These are phyloP conservation scores for Felis chaus DNA, from an alignment of 2,113 vertebrate species.

Conservation along the genomic window DNA sequence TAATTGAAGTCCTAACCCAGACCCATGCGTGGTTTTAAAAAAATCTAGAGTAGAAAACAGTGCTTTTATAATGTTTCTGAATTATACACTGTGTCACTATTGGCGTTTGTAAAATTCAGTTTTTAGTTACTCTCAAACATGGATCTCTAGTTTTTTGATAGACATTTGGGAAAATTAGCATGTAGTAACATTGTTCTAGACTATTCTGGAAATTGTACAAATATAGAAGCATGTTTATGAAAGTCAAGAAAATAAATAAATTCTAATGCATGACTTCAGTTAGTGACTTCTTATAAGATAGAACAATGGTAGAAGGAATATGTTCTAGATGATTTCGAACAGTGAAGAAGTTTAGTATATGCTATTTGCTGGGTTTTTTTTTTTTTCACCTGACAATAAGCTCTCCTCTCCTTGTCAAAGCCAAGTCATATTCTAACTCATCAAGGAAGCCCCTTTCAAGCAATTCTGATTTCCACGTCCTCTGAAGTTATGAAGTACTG, in stretches of 20 bases:
- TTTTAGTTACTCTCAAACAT: background rate
- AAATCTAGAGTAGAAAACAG: background rate
- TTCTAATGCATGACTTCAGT: background rate
- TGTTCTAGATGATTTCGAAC: background rate
- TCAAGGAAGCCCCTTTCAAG: background rate
- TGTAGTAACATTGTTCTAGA: background rate
- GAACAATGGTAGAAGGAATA: background rate
- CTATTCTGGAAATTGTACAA: background rate
- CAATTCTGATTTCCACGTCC: background rate
- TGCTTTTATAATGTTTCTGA: background rate
- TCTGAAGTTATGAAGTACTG: background rate
- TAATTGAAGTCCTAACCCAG: background rate
- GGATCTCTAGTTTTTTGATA: background rate
- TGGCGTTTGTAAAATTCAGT: background rate
- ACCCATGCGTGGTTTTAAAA: background rate
- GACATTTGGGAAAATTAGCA: background rate
- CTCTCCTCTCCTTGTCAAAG: background rate
- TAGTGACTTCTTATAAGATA: background rate
- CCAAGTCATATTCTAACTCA: background rate
- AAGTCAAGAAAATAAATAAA: constrained; percentile 8
- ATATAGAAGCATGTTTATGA: background rate
- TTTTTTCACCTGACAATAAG: background rate
- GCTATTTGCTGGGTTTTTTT: background rate
- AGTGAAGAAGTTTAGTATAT: background rate
- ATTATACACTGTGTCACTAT: background rate